Evolutionary conservation across 2,888 invertebrate species (phyloP), one percentile per base, ranked within the genome.

Genomic region (Lepidonotus clava): DNA sequence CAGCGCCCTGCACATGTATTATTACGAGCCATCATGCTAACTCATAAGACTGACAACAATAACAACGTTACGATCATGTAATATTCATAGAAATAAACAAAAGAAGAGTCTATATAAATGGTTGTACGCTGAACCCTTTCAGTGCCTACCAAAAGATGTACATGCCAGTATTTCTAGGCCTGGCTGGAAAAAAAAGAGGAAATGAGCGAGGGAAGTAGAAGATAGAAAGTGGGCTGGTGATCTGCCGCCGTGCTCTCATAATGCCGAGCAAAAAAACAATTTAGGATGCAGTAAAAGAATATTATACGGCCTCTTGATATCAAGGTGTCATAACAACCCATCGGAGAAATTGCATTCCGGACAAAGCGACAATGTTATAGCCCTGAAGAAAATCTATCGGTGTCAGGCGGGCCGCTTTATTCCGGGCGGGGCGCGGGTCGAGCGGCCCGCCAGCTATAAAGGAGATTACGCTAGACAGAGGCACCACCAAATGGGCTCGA

Each of bases 291-390:
- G 36, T 38, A 38, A 71, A 34, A 71, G 71, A 71, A 71, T 71
- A 38, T 38, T 38, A 71, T 71, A 71, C 71, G 71, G 71, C 36
- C 38, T n/a, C 71, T 71, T 71, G 71, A 71, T 71, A 71, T 71
- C 38, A 4, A 38, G 38, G 71, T n/a, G 71, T 71, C 38, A 34
- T 71, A 38, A n/a, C 21, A 38, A n/a, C 36, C 11, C 71, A 38
- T 71, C 71, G 38, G n/a, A 71, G 71, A 71, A 38, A 71, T 71
- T 71, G 71, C 71, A 71, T 71, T 71, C 8, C 14, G 71, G 71
- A 36, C 71, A 71, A 71, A 71, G 38, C 71, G 71, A 71, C 71
- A 71, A 38, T 38, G 36, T 71, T 71, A 71, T 71, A 18, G 71
- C 34, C 36, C 36, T n/a, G 21, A 71, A 38, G 34, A 36, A 38